Base-by-base conservation (phyloP, 2,113 vertebrate genomes). In the Clarias magur region DNA sequence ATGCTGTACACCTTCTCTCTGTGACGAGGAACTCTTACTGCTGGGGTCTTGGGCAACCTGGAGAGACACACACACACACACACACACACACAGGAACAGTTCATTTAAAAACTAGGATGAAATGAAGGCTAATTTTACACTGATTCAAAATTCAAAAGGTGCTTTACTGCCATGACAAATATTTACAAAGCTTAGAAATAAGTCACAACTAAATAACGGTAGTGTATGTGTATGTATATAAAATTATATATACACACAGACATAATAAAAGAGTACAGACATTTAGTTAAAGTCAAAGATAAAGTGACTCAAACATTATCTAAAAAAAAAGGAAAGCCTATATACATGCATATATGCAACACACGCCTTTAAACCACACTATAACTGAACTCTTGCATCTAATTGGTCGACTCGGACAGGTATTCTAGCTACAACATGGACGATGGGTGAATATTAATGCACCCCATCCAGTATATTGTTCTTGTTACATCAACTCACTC, bases 1-100 rank as follows among this genome's bases (percentile, higher is more conserved):
- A 96, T 94, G 92, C 94, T 94, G 83, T 94, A 95, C 27, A 94
- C 92, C 82, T 92, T 93, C 90, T 96, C 94, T 86, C 94, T 92
- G 93, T 95, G 95, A 85, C 91, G 93, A 4, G 94, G 92, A 78
- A 92, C 76, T 88, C 95, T 91, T 86, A 95, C 82, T 12, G 90
- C 92, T 0, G 95, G 94, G 72, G 95, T 95, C 85, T 94, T 94
- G 0, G 95, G 95, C 48, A 96, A 93, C 84, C 95, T 96, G 84
- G 56, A 68, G n/a, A 3, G 59, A 27, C 21, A 57, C 10, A 30
- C 48, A 38, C 30, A 27, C 21, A 57, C 10, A 30, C 48, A 38
- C 30, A 27, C 21, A 57, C 10, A 30, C 48, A 38, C 30, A 38
- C 27, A 23, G n/a, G 13, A 76, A 53, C 4, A 78, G n/a, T 78